phyloP scores from a whole-genome alignment of 2,797 vertebrate genomes.

The Enteromius treurensis region DNA sequence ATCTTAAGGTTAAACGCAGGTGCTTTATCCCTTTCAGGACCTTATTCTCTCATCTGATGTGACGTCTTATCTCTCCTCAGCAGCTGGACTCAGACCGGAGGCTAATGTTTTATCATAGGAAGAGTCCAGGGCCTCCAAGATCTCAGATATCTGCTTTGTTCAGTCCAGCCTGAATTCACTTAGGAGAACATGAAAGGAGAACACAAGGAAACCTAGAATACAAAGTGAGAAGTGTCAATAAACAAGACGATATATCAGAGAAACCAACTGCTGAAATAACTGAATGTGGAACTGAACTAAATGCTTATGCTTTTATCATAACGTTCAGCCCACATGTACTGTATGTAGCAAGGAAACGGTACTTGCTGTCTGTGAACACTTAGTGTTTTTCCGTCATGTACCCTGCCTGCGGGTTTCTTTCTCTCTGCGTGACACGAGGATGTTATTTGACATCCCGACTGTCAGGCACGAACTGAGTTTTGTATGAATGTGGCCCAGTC shows the following conservation, averaged over 20 bases:
- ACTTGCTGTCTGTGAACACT: constrained; percentile 1
- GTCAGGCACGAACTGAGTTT: neutral
- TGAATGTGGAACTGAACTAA: neutral
- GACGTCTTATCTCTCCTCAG: constrained; percentile 9
- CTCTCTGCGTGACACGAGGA: constrained; percentile 1
- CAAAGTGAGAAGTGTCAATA: neutral
- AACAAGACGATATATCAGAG: neutral
- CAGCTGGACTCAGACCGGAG: constrained; percentile 20
- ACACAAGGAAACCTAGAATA: neutral
- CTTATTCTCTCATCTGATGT: neutral
- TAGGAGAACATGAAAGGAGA: neutral
- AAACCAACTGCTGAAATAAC: neutral
- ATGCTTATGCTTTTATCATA: neutral
- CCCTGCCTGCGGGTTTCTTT: constrained; percentile 10
- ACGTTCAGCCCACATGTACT: neutral
- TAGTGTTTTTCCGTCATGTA: neutral
- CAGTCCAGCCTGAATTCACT: neutral
- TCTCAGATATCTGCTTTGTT: neutral
- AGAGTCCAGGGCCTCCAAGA: neutral
- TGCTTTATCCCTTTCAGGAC: neutral
- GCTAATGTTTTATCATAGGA: constrained; percentile 6
- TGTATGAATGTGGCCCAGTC: neutral
- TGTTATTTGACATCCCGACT: constrained; percentile 3
- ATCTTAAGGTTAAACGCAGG: neutral
- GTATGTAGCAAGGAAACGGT: neutral